Percentiles rank a stretch among this genome's conserved stretches.
These are phyloP conservation scores for Acromyrmex heyeri DNA, from an alignment of 1,140 invertebrate genomes.

Conservation along the genomic window DNA sequence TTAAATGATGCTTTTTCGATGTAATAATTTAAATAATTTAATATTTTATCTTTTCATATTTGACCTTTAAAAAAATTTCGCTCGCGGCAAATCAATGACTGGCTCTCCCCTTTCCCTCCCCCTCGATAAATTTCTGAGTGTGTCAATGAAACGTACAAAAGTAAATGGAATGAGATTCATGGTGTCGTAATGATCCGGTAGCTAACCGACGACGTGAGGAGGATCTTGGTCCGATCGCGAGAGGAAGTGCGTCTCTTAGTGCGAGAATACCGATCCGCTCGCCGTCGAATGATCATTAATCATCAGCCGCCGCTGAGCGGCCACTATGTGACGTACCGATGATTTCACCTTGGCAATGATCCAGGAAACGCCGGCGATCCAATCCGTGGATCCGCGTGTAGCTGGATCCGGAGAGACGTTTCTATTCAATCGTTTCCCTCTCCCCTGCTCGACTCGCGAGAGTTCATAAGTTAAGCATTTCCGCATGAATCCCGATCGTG, in stretches of 20 bases:
- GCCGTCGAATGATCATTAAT: conserved; percentile 74
- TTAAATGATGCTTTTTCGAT: no score
- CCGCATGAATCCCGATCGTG: conserved; percentile 66
- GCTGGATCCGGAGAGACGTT: conserved; percentile 70
- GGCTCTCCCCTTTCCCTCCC: no score
- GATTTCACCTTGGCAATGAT: conserved; percentile 81
- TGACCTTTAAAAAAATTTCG: no score
- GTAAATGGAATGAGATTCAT: conserved; percentile 4
- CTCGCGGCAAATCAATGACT: no score
- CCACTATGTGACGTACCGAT: conserved; percentile 74
- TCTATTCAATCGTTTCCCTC: conserved; percentile 66
- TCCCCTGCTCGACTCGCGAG: conserved; percentile 58
- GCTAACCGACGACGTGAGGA: conserved; percentile 20
- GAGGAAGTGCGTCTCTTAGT: conserved; percentile 25
- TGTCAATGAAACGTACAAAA: background rate
- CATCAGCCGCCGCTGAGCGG: conserved; percentile 59
- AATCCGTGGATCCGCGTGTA: conserved; percentile 49
- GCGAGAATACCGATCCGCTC: conserved; percentile 27
- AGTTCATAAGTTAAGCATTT: conserved; percentile 75
- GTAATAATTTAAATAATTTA: no score
- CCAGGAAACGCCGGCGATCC: conserved; percentile 75
- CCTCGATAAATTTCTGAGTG: no score
- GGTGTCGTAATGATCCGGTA: conserved; percentile 64
- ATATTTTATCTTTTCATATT: no score
- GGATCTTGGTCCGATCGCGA: conserved; percentile 8